phyloP scores from a whole-genome alignment of 2,113 vertebrate species.

The Lota lota region DNA sequence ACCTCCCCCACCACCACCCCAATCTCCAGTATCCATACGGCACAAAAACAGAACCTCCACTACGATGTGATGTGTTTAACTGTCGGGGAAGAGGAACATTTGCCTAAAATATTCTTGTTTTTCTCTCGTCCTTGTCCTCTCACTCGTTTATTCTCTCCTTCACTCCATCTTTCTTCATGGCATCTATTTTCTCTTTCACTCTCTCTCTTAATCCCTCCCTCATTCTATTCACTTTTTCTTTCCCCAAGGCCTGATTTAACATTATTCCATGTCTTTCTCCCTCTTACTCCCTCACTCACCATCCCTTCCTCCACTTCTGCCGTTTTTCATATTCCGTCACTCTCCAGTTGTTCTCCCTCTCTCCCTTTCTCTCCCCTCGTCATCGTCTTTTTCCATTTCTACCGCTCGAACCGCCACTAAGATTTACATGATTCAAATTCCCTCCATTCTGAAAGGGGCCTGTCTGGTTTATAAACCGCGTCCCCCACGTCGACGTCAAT shows the following conservation, averaged over 20 bases:
- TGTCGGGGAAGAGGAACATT: conserved; percentile 23
- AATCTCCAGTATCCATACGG: conserved; percentile 38
- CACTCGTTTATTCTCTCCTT: conserved; percentile 33
- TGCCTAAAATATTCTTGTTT: conserved; percentile 50
- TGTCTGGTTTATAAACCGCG: too few species aligned
- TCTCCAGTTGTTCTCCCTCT: background rate
- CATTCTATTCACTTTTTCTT: background rate
- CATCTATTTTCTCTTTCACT: background rate
- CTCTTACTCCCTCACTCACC: too few species aligned
- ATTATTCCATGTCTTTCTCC: background rate
- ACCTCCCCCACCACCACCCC: conserved; percentile 17
- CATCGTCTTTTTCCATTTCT: background rate
- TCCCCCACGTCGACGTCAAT: too few species aligned
- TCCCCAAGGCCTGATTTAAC: background rate
- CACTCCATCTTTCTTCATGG: conserved; percentile 24
- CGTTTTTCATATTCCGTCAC: background rate
- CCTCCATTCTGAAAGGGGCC: too few species aligned
- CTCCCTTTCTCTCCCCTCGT: background rate
- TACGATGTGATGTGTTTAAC: conserved; percentile 41
- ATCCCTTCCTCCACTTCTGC: background rate
- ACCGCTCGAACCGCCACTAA: background rate
- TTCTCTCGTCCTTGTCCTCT: conserved; percentile 47
- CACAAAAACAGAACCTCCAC: conserved; percentile 30
- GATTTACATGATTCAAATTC: background rate
- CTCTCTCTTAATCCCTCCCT: conserved; percentile 41